Evolutionary conservation across 92 coral and sea anemone species (phyloP).

Genomic region (Phenganax marumi): DNA sequence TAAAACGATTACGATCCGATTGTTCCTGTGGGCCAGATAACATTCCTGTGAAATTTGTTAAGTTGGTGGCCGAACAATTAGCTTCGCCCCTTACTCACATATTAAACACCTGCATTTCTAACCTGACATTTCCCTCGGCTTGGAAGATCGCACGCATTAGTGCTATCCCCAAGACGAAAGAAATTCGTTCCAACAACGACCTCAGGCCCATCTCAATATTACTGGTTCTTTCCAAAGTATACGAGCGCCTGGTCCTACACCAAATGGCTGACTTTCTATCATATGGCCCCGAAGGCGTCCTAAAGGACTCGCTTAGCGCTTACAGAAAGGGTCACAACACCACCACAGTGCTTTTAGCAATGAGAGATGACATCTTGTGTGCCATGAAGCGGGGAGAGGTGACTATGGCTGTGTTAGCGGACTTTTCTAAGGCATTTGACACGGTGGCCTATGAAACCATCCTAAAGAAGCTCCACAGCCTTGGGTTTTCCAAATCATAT

Average conservation of each 20-base stretch:
- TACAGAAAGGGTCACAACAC: conserved; percentile 6
- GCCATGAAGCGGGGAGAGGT: conserved; percentile 35
- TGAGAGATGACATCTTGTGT: conserved; percentile 33
- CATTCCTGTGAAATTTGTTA: not conserved
- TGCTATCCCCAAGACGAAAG: conserved; percentile 26
- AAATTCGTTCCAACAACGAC: conserved; percentile 14
- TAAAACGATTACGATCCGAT: conserved; percentile 14
- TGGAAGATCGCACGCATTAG: conserved; percentile 28
- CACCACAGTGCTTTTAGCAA: conserved; percentile 28
- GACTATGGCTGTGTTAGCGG: conserved; percentile 36
- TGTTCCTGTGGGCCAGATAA: conserved; percentile 20
- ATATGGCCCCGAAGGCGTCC: not conserved
- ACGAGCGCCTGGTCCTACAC: conserved; percentile 33
- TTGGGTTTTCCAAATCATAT: conserved; percentile 28
- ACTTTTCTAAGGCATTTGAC: conserved; percentile 34
- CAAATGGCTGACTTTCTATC: conserved; percentile 36
- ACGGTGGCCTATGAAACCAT: conserved; percentile 34
- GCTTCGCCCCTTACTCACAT: not conserved
- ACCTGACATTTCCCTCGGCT: conserved; percentile 17
- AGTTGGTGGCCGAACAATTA: conserved; percentile 15
- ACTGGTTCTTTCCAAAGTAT: not conserved
- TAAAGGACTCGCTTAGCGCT: conserved; percentile 12
- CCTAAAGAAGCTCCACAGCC: conserved; percentile 23
- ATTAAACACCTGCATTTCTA: conserved; percentile 21
- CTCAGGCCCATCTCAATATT: not conserved